Percentiles rank a stretch among this genome's conserved stretches.
Conservation (phyloP, 2,797 vertebrate genomes). For the Aplochiton taeniatus region DNA sequence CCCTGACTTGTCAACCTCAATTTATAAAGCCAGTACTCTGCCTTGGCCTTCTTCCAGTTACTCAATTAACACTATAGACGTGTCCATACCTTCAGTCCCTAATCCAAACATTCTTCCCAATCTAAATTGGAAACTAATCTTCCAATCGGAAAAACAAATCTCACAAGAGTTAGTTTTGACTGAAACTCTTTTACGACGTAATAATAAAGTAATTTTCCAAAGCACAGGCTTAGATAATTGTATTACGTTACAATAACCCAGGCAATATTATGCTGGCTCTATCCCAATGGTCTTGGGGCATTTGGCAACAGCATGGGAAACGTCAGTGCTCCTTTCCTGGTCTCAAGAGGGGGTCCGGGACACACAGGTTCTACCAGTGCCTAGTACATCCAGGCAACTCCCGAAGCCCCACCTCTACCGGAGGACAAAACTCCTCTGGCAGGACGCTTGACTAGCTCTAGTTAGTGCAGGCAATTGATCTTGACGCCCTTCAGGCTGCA, state of each 20-base stretch:
- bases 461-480: slow-evolving; percentile 54
- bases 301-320: slow-evolving; percentile 23
- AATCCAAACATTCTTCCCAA: no score
- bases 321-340: slow-evolving; percentile 19
- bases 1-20: background rate
- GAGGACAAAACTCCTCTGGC: slow-evolving; percentile 47
- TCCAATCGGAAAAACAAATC: no score
- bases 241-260: no score
- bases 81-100: no score
- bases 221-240: no score
- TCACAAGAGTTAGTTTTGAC: no score
- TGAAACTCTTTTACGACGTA: no score
- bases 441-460: slow-evolving; percentile 43
- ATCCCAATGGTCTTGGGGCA: slow-evolving; percentile 14
- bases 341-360: slow-evolving; percentile 11
- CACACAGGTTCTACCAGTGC: slow-evolving; percentile 28
- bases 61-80: no score
- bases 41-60: no score
- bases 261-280: no score
- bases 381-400: slow-evolving; percentile 35
- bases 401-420: slow-evolving; percentile 29
- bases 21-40: background rate
- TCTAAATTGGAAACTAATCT: no score
- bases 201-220: no score
- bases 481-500: slow-evolving; percentile 36